Evolutionary conservation across 2,888 invertebrate genomes (phyloP), one percentile per base, ranked within the genome.

Genomic region (Merodon equestris): DNA sequence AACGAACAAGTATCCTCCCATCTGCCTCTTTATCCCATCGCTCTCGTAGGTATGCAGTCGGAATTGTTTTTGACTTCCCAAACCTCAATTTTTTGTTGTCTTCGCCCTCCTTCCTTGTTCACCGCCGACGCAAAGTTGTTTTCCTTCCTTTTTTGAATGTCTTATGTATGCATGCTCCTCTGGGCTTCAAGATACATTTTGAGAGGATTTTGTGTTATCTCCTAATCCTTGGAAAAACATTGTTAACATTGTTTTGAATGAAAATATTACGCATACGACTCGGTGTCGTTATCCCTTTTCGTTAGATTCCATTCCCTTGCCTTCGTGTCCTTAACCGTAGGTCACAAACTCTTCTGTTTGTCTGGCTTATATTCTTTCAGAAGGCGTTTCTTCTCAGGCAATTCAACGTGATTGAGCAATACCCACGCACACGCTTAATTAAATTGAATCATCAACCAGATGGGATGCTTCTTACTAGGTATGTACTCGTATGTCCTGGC

Each of bases 341-440:
- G n/a, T n/a, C n/a, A n/a, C n/a, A n/a, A n/a, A n/a, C n/a, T n/a
- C n/a, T n/a, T n/a, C n/a, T n/a, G n/a, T n/a, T n/a, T 34, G 9
- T 47, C n/a, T 17, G n/a, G 14, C 27, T 27, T 27, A 27, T 27
- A 27, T 27, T 7, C 17, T 17, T 42, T 14, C 34, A 12, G 48
- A 27, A 27, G 27, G 27, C 2, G 7, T 27, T 27, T 2, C 27
- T 27, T 27, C 27, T 27, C 27, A 71, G 40, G 54, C 58, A 73
- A 66, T 54, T 73, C 66, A 73, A 47, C 58, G 19, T 66, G 68
- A 56, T 73, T 74, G 56, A 74, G 56, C 38, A 57, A 74, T 56
- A 48, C 27, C 36, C 56, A 48, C 47, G 13, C 51, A 66, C 67
- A 27, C n/a, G n/a, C 7, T 40, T 74, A 61, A 74, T 74, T 68